phyloP scores from a whole-genome alignment of 2,888 invertebrate species.

The Chrysomela aeneicollis region DNA sequence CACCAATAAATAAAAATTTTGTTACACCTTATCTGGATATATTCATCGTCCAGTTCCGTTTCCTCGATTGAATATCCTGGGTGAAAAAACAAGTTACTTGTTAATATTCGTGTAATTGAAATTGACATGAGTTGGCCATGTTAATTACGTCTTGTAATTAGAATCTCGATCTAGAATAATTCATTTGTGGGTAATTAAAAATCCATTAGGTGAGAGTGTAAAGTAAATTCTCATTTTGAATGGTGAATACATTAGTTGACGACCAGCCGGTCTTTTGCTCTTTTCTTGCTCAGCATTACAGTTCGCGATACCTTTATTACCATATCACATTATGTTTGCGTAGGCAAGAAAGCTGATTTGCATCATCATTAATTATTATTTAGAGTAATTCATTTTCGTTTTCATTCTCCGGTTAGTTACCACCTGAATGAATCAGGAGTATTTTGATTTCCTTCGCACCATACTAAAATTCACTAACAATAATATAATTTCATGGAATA shows the following conservation, averaged over 20 bases:
- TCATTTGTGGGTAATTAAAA: conserved; percentile 60
- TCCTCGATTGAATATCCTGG: conserved; percentile 31
- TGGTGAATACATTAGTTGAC: conserved; percentile 46
- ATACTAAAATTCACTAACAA: too few species aligned
- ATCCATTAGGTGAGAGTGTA: conserved; percentile 60
- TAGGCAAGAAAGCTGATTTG: conserved; percentile 35
- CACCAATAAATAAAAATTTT: too few species aligned
- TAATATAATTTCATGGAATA: too few species aligned
- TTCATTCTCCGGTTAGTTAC: too few species aligned
- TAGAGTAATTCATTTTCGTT: conserved; percentile 25
- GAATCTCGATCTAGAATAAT: conserved; percentile 59
- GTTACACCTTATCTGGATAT: too few species aligned
- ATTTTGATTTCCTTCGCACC: too few species aligned
- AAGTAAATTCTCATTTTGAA: conserved; percentile 59
- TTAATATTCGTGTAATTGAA: conserved; percentile 58
- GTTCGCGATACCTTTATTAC: conserved; percentile 44
- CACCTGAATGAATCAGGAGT: too few species aligned
- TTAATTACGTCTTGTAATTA: conserved; percentile 58
- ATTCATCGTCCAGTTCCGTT: conserved; percentile 16
- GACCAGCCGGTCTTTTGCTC: conserved; percentile 33
- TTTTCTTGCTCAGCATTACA: conserved; percentile 38
- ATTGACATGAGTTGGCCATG: conserved; percentile 58
- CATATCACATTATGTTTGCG: conserved; percentile 43
- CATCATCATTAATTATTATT: conserved; percentile 47
- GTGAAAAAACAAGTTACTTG: conserved; percentile 47